Evolutionary conservation across 2,888 invertebrate species (phyloP).

Genomic region (Eutolmus rufibarbis): DNA sequence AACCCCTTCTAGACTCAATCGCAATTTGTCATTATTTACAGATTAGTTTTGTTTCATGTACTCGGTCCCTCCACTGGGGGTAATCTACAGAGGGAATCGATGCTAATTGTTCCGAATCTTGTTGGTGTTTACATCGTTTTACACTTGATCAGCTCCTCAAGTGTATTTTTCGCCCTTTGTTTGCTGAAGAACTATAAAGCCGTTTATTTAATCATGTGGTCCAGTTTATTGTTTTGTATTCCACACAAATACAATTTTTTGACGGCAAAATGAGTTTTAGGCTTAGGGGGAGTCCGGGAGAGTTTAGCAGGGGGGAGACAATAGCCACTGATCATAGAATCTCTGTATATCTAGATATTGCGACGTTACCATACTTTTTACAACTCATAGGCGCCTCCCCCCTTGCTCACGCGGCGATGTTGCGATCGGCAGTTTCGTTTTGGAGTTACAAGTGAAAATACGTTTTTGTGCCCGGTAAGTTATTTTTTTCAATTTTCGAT

Average conservation of each 20-base stretch:
- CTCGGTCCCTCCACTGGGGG: neutral
- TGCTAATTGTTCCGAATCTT: neutral
- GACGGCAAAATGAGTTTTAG: neutral
- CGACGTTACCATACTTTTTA: too few species aligned
- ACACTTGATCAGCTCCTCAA: constrained; percentile 41
- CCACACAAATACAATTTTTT: neutral
- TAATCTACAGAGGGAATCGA: neutral
- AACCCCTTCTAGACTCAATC: constrained; percentile 24
- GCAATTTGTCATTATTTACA: constrained; percentile 49
- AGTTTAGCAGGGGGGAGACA: too few species aligned
- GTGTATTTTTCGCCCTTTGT: neutral
- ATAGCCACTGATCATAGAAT: too few species aligned
- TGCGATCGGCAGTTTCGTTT: too few species aligned
- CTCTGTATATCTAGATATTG: too few species aligned
- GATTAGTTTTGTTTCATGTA: constrained; percentile 46
- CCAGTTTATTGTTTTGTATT: neutral
- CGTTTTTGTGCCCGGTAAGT: too few species aligned
- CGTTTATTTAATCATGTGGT: constrained; percentile 8
- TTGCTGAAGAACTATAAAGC: neutral
- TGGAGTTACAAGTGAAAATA: too few species aligned
- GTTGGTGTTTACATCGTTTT: constrained; percentile 45
- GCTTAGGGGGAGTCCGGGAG: too few species aligned
- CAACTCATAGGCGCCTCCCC: too few species aligned
- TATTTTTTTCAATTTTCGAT: too few species aligned
- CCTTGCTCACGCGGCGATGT: too few species aligned